Conservation (phyloP, 2,113 vertebrate genomes). For the Girardinichthys multiradiatus region DNA sequence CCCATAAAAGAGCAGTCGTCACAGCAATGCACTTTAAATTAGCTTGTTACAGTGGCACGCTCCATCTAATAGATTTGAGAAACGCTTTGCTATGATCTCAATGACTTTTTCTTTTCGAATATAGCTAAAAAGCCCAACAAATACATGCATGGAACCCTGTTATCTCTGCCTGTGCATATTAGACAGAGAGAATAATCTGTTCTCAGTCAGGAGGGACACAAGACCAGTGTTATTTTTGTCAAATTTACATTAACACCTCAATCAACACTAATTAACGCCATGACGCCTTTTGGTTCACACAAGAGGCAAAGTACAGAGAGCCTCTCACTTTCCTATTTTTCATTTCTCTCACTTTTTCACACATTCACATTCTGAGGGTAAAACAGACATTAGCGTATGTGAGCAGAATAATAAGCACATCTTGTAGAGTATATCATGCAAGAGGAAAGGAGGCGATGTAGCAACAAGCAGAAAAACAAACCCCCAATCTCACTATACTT, state of each 20-base stretch:
- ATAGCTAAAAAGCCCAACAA: neutral
- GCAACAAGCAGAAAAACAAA: constrained; percentile 25
- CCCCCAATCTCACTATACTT: constrained; percentile 8
- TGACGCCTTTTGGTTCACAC: constrained; percentile 19
- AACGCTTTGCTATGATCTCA: constrained; percentile 39
- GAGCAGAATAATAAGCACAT: constrained; percentile 58
- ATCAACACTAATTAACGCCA: constrained; percentile 68
- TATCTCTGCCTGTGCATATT: constrained; percentile 20
- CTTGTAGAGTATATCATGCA: constrained; percentile 12
- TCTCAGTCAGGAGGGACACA: constrained; percentile 27
- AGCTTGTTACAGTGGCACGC: constrained; percentile 28
- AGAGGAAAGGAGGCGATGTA: constrained; percentile 4
- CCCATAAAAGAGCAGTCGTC: constrained; percentile 45
- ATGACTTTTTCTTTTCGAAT: constrained; percentile 39
- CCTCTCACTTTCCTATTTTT: constrained; percentile 30
- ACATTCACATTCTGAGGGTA: constrained; percentile 44
- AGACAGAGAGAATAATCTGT: constrained; percentile 11
- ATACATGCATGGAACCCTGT: constrained; percentile 12
- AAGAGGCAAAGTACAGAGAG: constrained; percentile 21
- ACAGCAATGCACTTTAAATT: constrained; percentile 40
- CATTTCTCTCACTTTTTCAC: constrained; percentile 42
- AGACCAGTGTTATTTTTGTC: constrained; percentile 44
- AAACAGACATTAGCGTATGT: constrained; percentile 56
- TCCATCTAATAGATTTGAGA: constrained; percentile 29
- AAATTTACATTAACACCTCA: constrained; percentile 68